Evolutionary conservation across 1,140 invertebrate species (phyloP).

Genomic region (Zaprionus ghesquierei): DNA sequence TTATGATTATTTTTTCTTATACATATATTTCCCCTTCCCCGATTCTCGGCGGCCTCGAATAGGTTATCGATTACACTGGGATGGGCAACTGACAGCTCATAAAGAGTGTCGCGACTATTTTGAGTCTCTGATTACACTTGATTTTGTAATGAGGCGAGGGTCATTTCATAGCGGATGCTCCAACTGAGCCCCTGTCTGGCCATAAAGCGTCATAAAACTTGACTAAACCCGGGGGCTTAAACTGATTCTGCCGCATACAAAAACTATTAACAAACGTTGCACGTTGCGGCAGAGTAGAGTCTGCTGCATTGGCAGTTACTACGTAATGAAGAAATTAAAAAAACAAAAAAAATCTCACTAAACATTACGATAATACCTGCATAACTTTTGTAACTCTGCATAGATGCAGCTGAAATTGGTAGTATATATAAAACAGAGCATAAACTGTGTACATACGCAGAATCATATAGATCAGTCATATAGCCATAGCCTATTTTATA

Average conservation of each 20-base stretch:
- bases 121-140: slow-evolving; percentile 40
- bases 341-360: too few species aligned
- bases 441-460: not conserved
- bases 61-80: slow-evolving; percentile 63
- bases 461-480: not conserved
- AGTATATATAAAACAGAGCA: not conserved
- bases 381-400: not conserved
- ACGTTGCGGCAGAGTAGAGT: not conserved
- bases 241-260: slow-evolving; percentile 28
- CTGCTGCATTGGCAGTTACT: not conserved
- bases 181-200: slow-evolving; percentile 21
- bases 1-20: slow-evolving; percentile 37
- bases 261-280: slow-evolving; percentile 41
- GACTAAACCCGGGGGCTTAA: slow-evolving; percentile 60
- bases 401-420: not conserved
- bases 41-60: slow-evolving; percentile 48
- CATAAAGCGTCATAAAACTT: slow-evolving; percentile 66
- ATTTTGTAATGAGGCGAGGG: slow-evolving; percentile 33
- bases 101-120: slow-evolving; percentile 36
- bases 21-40: slow-evolving; percentile 53
- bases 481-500: not conserved
- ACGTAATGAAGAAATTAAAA: not conserved
- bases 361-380: not conserved
- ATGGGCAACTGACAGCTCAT: slow-evolving; percentile 68
- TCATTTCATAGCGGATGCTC: slow-evolving; percentile 38